These are phyloP conservation scores for Salmo trutta DNA, from an alignment of 2,797 vertebrate species.

Conservation along the genomic window DNA sequence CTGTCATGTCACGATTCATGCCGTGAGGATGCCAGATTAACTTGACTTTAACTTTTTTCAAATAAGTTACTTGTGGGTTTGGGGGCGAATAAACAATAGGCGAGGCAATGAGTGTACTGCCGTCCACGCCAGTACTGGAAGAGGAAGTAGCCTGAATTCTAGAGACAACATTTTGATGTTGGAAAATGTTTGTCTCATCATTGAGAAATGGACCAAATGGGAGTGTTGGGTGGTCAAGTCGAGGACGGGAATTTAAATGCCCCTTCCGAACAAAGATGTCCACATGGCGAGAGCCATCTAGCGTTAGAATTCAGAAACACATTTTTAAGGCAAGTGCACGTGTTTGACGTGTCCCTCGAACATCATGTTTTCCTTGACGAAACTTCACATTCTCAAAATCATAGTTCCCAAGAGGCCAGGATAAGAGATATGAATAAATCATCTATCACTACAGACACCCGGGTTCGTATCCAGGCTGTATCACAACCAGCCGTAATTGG, in stretches of 20 bases:
- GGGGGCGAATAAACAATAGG: not conserved
- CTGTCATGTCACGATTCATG: not conserved
- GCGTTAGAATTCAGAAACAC: conserved; percentile 48
- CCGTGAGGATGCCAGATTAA: not conserved
- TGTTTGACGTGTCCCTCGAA: not conserved
- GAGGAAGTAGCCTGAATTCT: not conserved
- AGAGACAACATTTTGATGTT: not conserved
- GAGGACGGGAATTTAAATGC: conserved; percentile 80
- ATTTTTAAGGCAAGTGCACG: conserved; percentile 41
- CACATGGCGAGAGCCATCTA: conserved; percentile 72
- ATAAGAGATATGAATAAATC: not conserved
- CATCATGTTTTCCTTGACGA: not conserved
- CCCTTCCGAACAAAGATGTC: conserved; percentile 69
- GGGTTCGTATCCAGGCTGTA: not conserved
- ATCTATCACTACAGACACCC: not conserved
- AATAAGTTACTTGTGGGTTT: not conserved
- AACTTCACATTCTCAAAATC: not conserved
- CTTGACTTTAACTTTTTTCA: not conserved
- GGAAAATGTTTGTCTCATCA: not conserved
- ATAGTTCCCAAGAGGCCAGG: not conserved
- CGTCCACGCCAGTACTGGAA: not conserved
- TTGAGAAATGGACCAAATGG: not conserved
- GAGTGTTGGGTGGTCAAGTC: conserved; percentile 60
- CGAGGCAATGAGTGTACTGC: not conserved
- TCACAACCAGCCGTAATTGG: too few species aligned